Conservation (phyloP, 2,113 vertebrate species). For the Rhadina sibilatrix region DNA sequence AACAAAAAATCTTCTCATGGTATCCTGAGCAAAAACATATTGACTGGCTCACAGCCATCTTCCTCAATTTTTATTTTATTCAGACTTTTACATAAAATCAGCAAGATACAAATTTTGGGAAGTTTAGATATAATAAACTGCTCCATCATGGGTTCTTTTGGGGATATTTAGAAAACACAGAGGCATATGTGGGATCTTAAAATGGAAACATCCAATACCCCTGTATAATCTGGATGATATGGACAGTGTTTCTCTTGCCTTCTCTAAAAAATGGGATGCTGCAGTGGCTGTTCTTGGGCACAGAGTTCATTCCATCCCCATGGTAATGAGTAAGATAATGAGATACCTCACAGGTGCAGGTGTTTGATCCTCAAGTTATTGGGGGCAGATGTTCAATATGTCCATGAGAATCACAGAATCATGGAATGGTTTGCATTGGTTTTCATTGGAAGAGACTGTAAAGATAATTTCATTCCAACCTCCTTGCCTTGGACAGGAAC, state of each 20-base stretch:
- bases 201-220: background rate
- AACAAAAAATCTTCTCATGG: background rate
- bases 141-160: background rate
- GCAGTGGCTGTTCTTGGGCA: background rate
- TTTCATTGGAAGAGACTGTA: background rate
- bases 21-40: background rate
- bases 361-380: background rate
- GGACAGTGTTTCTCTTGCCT: background rate
- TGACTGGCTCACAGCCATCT: background rate
- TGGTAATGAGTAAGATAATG: background rate
- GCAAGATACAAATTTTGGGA: background rate
- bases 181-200: rapidly evolving
- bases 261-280: background rate
- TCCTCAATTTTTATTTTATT: background rate
- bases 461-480: background rate
- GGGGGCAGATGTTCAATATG: background rate
- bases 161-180: background rate
- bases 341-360: background rate
- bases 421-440: background rate
- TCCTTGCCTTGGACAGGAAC: background rate
- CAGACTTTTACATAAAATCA: background rate
- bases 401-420: rapidly evolving
- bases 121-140: background rate
- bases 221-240: rapidly evolving
- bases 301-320: no score